Percentiles rank a stretch among this genome's conserved stretches.
phyloP scores from a whole-genome alignment of 37 sponge, comb jelly and placozoan genomes.

The Ephydatia muelleri region DNA sequence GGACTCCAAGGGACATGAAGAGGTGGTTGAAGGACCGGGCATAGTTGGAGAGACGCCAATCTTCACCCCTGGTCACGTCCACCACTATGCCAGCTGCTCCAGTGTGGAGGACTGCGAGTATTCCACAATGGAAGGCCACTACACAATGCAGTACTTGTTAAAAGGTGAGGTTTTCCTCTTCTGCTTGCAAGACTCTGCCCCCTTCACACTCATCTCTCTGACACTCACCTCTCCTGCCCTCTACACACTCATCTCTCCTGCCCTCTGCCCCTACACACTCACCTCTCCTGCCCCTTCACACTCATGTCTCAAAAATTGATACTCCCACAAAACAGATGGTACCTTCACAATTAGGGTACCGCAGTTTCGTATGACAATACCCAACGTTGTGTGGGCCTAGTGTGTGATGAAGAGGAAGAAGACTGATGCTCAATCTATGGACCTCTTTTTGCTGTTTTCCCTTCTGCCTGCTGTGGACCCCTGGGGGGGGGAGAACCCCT shows the following conservation, averaged over 20 bases:
- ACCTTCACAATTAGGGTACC: constrained; percentile 5
- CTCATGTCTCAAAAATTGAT: background rate
- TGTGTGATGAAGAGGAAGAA: no score
- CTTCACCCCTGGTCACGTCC: constrained; percentile 34
- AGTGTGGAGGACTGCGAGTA: constrained; percentile 8
- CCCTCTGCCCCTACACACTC: no score
- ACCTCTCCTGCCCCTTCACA: background rate
- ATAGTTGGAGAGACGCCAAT: constrained; percentile 49
- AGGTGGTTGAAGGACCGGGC: constrained; percentile 44
- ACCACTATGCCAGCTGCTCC: constrained; percentile 56
- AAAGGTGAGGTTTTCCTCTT: background rate
- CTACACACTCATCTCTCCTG: no score
- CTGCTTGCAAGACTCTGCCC: no score
- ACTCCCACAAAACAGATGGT: background rate
- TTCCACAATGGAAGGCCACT: constrained; percentile 51
- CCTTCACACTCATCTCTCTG: no score
- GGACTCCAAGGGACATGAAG: constrained; percentile 8
- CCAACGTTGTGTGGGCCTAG: constrained; percentile 8
- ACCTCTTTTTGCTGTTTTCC: no score
- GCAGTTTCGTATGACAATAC: constrained; percentile 11
- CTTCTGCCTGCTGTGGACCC: no score
- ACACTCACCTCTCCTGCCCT: no score
- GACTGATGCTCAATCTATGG: no score
- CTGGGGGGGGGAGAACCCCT: no score
- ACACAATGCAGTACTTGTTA: constrained; percentile 23